Percentiles rank a stretch among this genome's conserved stretches.
Evolutionary conservation across 2,888 invertebrate genomes (phyloP).

Genomic region (Gerris lacustris): DNA sequence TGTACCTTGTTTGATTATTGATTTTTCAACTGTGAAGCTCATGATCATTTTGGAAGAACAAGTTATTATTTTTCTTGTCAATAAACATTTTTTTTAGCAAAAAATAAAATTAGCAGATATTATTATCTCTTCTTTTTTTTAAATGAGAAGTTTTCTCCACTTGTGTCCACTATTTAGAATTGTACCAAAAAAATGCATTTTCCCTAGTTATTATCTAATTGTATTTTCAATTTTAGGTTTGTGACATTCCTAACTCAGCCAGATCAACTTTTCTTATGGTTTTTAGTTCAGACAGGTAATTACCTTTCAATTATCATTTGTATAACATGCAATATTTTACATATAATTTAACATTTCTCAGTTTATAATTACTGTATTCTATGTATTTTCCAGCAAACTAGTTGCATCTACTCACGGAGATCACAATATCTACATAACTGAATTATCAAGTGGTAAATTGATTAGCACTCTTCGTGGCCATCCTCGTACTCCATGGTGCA

Average conservation of each 20-base stretch:
- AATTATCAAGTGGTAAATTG: constrained; percentile 63
- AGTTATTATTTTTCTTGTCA: too few species aligned
- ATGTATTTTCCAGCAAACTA: constrained; percentile 46
- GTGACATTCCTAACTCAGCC: constrained; percentile 59
- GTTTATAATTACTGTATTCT: neutral
- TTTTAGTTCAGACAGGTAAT: constrained; percentile 76
- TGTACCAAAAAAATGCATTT: neutral
- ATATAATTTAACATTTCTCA: constrained; percentile 4
- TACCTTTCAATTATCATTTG: constrained; percentile 22
- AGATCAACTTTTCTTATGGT: constrained; percentile 75
- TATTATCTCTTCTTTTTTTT: too few species aligned
- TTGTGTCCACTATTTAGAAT: too few species aligned
- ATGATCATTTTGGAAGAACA: too few species aligned
- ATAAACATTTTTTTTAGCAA: too few species aligned
- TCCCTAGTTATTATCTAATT: constrained; percentile 7
- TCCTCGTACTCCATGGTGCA: constrained; percentile 77
- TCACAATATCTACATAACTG: constrained; percentile 74
- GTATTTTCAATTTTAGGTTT: constrained; percentile 44
- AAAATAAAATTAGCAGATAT: too few species aligned
- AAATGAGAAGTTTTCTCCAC: too few species aligned
- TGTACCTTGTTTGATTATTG: too few species aligned
- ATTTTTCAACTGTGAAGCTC: too few species aligned
- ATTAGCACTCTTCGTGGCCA: constrained; percentile 66
- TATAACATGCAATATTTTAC: constrained; percentile 17
- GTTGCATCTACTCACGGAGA: constrained; percentile 82